A percentile compares a stretch with the other conserved stretches of the same genome.
These are phyloP conservation scores for Lomographa bimaculata DNA, from an alignment of 2,888 invertebrate species.

Conservation along the genomic window DNA sequence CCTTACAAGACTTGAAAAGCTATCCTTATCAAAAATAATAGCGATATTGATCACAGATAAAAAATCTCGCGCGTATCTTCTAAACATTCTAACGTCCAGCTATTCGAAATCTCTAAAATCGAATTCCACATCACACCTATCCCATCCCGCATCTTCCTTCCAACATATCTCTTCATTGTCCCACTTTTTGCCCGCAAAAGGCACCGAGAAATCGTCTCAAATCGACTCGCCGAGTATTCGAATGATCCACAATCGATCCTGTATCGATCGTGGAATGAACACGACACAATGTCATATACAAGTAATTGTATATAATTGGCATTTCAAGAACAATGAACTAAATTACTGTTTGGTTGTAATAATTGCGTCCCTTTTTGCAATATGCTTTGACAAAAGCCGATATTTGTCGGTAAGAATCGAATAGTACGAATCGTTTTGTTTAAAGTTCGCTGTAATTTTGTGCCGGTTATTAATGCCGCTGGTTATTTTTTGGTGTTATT, in stretches of 20 bases:
- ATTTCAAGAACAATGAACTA: slow-evolving; percentile 80
- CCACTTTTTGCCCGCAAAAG: slow-evolving; percentile 59
- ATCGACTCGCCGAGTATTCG: slow-evolving; percentile 56
- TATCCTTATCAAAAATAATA: no score
- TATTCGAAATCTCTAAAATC: slow-evolving; percentile 9
- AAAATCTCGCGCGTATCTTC: no score
- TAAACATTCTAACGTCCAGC: neutral
- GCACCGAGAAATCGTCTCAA: slow-evolving; percentile 35
- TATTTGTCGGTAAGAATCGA: slow-evolving; percentile 53
- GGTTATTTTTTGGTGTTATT: slow-evolving; percentile 11
- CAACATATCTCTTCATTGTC: slow-evolving; percentile 66
- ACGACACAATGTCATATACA: slow-evolving; percentile 76
- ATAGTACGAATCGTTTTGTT: slow-evolving; percentile 32
- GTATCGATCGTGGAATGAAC: slow-evolving; percentile 73
- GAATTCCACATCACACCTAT: slow-evolving; percentile 25
- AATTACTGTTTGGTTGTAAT: slow-evolving; percentile 79
- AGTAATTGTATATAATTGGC: slow-evolving; percentile 83
- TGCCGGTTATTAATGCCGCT: slow-evolving; percentile 16
- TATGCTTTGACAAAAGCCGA: slow-evolving; percentile 71
- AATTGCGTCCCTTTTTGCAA: slow-evolving; percentile 72
- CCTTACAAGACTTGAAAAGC: no score
- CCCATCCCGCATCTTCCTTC: slow-evolving; percentile 20
- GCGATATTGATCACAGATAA: no score
- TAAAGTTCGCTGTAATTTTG: slow-evolving; percentile 20
- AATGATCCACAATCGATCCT: slow-evolving; percentile 68